Evolutionary conservation across 2,797 vertebrate genomes (phyloP), one percentile per base, ranked within the genome.

Genomic region (Neomorphus geoffroyi): DNA sequence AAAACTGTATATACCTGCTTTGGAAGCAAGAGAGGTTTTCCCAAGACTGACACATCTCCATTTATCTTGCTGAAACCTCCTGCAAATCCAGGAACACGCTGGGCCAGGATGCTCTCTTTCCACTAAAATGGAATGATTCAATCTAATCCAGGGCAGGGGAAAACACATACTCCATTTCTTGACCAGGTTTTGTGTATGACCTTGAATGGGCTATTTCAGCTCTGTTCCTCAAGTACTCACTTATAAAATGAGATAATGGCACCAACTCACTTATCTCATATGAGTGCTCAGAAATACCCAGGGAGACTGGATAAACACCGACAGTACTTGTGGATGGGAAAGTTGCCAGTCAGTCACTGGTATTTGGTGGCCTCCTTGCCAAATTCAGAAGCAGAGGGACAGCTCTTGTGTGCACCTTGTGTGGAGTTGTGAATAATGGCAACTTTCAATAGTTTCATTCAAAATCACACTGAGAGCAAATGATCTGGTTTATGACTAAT

Each of bases 201-300:
- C 71, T 92, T 84, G 77, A 84, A 26, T 5, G 62, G 33, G 51
- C 39, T 33, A 27, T 51, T 79, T 90, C 65, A 92, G 70, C 39
- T 90, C 46, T 23, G 18, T 17, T 7, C 46, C 66, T 88, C n/a
- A 65, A 69, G 50, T 71, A 18, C 50, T 30, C 33, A 14, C 13
- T 51, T 78, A 48, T 28, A 48, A 65, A 84, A 45, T 14, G 51
- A 66, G 58, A 23, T 32, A 57, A 57, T 43, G 43, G 33, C 85
- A 78, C 54, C 0, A 0, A 48, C n/a, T 35, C 11, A 1, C 27
- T 92, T 79, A 41, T 77, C 35, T 81, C 73, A 64, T 0, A 0
- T 69, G 62, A 22, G 8, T 53, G 26, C 39, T 86, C 86, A 61
- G 72, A 93, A 75, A 88, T 78, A 78, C 7, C 79, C 48, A 39